These are phyloP conservation scores for Hipposideros armiger DNA, from an alignment of 2,113 vertebrate genomes.

Conservation along the genomic window DNA sequence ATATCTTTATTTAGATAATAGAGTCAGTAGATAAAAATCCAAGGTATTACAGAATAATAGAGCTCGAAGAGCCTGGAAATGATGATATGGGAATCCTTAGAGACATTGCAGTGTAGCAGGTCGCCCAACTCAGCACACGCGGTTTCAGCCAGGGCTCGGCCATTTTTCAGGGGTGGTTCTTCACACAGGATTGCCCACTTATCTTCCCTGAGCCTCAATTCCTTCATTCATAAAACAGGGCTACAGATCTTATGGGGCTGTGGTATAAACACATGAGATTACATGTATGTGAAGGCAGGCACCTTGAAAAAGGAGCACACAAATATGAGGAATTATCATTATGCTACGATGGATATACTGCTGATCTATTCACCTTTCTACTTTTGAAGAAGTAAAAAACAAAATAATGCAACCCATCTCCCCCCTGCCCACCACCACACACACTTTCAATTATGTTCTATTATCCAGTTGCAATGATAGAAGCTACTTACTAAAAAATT, in stretches of 20 bases:
- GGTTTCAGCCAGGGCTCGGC: background rate
- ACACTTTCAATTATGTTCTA: background rate
- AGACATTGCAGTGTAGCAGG: background rate
- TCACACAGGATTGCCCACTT: background rate
- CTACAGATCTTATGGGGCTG: background rate
- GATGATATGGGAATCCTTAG: accelerated
- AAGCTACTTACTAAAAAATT: background rate
- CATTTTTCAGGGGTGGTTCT: background rate
- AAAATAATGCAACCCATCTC: background rate
- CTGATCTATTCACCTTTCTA: background rate
- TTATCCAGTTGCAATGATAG: background rate
- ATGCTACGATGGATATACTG: background rate
- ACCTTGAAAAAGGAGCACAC: background rate
- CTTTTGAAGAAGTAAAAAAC: background rate
- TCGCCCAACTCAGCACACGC: accelerated
- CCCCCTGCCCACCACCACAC: no score
- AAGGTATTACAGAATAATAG: background rate
- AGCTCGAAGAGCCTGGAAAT: background rate
- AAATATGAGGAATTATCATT: background rate
- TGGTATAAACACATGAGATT: background rate
- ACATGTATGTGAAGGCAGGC: background rate
- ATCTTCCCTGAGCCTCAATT: background rate
- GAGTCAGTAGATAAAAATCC: background rate
- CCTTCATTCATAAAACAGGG: background rate
- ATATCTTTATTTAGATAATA: background rate